Evolutionary conservation across 37 sponge, comb jelly and placozoan species (phyloP).

Genomic region (Eunapius fragilis): DNA sequence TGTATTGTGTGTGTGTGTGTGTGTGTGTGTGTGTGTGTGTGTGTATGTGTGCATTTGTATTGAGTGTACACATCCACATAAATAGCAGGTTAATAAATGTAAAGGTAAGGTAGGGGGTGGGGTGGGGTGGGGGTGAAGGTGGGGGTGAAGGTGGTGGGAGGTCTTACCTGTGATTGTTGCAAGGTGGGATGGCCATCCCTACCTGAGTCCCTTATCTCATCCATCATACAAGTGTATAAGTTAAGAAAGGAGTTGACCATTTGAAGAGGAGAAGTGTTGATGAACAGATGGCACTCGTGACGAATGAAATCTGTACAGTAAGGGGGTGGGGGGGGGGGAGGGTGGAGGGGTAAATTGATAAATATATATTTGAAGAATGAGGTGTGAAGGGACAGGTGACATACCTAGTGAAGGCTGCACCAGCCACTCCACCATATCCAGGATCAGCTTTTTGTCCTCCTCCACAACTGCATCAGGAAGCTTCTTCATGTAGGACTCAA

Average conservation of each 20-base stretch:
- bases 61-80: not conserved
- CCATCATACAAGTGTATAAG: conserved; percentile 82
- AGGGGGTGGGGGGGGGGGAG: too few species aligned
- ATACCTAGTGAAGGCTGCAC: conserved; percentile 79
- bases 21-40: not conserved
- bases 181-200: conserved; percentile 5
- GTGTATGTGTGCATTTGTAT: not conserved
- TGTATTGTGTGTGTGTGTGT: too few species aligned
- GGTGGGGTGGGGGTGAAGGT: too few species aligned
- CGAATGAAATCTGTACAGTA: conserved; percentile 80
- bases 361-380: too few species aligned
- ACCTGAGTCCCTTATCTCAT: conserved; percentile 49
- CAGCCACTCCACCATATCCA: conserved; percentile 82
- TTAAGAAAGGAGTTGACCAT: conserved; percentile 74
- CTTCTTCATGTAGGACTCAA: conserved; percentile 84
- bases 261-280: conserved; percentile 84
- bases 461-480: conserved; percentile 67
- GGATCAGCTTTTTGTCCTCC: conserved; percentile 68
- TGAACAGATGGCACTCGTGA: conserved; percentile 85
- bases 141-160: too few species aligned
- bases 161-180: conserved; percentile 42
- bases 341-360: too few species aligned
- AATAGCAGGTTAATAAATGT: not conserved
- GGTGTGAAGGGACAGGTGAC: not conserved
- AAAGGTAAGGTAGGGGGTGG: not conserved